phyloP scores from a whole-genome alignment of 2,888 invertebrate genomes.

The Entomobrya multifasciata region DNA sequence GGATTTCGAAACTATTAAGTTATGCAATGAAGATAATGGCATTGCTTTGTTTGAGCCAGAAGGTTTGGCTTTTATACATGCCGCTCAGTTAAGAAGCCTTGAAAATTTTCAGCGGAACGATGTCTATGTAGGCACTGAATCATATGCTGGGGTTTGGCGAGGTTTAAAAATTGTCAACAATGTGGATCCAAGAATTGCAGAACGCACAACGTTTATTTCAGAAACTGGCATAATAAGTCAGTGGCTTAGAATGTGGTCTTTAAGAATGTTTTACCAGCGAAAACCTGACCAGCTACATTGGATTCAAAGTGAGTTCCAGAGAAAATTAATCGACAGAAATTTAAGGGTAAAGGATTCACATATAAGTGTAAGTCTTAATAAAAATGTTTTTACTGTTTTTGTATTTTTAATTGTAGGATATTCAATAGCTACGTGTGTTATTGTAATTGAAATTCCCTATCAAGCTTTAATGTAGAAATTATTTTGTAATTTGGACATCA shows the following conservation, averaged over 20 bases:
- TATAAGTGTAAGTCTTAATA: not conserved
- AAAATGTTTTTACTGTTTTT: slow-evolving; percentile 8
- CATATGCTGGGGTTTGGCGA: slow-evolving; percentile 6
- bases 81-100: not conserved
- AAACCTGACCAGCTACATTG: not conserved
- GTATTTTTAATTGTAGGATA: not conserved
- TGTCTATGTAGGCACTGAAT: not conserved
- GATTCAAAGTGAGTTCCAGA: not conserved
- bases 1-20: not conserved
- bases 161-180: not conserved
- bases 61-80: not conserved
- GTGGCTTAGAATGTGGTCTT: not conserved
- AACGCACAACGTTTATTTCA: not conserved
- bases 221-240: not conserved
- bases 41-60: not conserved
- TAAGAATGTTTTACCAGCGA: not conserved
- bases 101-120: not conserved
- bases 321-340: not conserved
- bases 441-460: too few species aligned
- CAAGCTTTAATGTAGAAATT: too few species aligned
- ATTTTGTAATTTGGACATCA: too few species aligned
- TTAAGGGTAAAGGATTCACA: not conserved
- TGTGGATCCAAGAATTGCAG: not conserved
- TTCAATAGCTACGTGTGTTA: too few species aligned
- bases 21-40: not conserved